Base-by-base conservation (phyloP, 2,888 invertebrate species). In the Thysanoteuthis rhombus region DNA sequence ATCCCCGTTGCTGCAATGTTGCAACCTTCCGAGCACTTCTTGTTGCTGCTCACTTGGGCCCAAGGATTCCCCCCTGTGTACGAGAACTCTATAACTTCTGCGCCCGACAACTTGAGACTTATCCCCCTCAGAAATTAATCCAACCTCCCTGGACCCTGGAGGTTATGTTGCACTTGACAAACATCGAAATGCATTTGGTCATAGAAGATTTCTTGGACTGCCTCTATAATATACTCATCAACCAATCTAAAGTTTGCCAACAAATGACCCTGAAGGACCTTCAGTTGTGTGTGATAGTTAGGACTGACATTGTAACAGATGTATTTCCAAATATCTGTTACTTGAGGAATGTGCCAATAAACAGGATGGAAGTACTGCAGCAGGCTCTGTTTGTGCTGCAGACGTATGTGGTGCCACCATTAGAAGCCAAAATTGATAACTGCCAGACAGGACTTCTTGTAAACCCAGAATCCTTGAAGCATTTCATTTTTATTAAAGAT, bases 11-110 rank as follows among this genome's bases (percentile, higher is more conserved):
- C n/a, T 75, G n/a, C 19, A 19, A 91, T 22, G 25, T 91, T 91
- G 39, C 91, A 42, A 36, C 32, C 91, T 91, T 28, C n/a, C 39
- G 91, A 91, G 28, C 91, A 12, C 91, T 91, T 91, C 91, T 91
- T 42, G 91, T 91, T 39, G 91, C 91, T 19, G 8, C 22, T 38
- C 40, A 40, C 40, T 91, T 42, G 12, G 91, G 75, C 36, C 75
- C 42, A 22, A 38, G 32, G 10, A 8, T 91, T 91, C 42, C 32
- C n/a, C 91, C 91, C 8, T 40, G 39, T 39, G 39, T 22, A 28
- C 4, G 10, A 42, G 91, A 91, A 39, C 91, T 91, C 32, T 91
- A 91, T 4, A 42, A 40, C 1, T 42, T 91, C 28, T 91, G 91
- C 16, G 42, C 28, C 12, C 32, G 40, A 42, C 91, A 91, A 10